Conservation (phyloP, 2,888 invertebrate species). For the Notodonta ziczac region DNA sequence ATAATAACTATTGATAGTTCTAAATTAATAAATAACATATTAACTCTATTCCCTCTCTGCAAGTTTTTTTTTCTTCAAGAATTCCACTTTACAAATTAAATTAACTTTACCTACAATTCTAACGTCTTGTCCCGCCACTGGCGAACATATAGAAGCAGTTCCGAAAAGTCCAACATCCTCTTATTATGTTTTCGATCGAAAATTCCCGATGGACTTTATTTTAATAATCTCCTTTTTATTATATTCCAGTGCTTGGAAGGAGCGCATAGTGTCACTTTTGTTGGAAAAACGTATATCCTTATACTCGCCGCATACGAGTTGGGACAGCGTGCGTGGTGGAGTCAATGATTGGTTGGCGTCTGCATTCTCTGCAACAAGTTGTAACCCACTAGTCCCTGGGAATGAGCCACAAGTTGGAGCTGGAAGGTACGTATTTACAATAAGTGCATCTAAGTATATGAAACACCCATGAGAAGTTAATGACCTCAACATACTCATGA, state of each 20-base stretch:
- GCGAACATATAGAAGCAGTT: too few relatives aligned
- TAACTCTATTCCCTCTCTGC: too few relatives aligned
- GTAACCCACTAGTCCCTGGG: constrained; percentile 65
- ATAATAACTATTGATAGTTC: not conserved
- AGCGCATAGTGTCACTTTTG: constrained; percentile 91
- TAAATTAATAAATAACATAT: too few relatives aligned
- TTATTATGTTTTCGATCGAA: too few relatives aligned
- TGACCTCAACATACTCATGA: too few relatives aligned
- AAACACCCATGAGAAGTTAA: not conserved
- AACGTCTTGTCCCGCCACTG: too few relatives aligned
- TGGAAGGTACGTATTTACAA: constrained; percentile 66
- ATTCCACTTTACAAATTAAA: too few relatives aligned
- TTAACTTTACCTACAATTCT: too few relatives aligned
- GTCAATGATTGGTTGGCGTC: constrained; percentile 97
- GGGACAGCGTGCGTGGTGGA: constrained; percentile 93
- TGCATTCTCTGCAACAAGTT: constrained; percentile 81
- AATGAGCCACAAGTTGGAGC: constrained; percentile 75
- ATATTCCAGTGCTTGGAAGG: constrained; percentile 88
- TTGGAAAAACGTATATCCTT: constrained; percentile 93
- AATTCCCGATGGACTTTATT: too few relatives aligned
- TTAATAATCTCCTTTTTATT: not conserved
- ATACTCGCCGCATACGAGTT: constrained; percentile 96
- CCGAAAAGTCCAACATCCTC: too few relatives aligned
- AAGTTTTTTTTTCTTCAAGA: too few relatives aligned
- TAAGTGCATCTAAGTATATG: not conserved